Evolutionary conservation across 2,113 vertebrate species (phyloP).

Genomic region (Sula dactylatra): DNA sequence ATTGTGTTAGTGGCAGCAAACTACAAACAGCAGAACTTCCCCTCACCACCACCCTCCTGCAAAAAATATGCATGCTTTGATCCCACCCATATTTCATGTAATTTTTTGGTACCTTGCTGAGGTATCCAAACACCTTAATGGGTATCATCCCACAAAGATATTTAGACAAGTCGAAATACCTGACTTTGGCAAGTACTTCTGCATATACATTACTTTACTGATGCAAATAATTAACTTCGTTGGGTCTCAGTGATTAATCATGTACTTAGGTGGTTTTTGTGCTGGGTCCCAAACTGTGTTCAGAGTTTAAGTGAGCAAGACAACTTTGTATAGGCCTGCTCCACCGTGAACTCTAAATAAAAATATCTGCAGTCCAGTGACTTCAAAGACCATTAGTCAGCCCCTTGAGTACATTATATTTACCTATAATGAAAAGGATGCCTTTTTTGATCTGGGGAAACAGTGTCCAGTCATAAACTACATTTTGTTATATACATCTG

Average conservation of each 20-base stretch:
- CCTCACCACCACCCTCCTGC: background rate
- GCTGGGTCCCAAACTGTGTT: background rate
- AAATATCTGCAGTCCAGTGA: background rate
- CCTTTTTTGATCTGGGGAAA: background rate
- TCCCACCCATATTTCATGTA: background rate
- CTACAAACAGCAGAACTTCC: background rate
- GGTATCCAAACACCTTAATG: background rate
- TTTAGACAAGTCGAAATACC: background rate
- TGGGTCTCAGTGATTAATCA: background rate
- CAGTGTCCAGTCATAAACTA: background rate
- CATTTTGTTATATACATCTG: background rate
- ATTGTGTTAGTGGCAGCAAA: background rate
- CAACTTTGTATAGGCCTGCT: background rate
- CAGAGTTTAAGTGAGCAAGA: background rate
- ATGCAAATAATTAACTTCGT: background rate
- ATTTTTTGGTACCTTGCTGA: background rate
- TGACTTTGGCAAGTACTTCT: background rate
- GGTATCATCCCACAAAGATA: background rate
- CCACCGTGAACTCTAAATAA: background rate
- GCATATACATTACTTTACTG: background rate
- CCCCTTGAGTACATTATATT: background rate
- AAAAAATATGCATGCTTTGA: background rate
- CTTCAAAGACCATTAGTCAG: background rate
- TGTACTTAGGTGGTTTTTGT: background rate
- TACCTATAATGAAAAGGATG: background rate